Evolutionary conservation across 2,888 invertebrate species (phyloP).

Genomic region (Lydus trimaculatus): DNA sequence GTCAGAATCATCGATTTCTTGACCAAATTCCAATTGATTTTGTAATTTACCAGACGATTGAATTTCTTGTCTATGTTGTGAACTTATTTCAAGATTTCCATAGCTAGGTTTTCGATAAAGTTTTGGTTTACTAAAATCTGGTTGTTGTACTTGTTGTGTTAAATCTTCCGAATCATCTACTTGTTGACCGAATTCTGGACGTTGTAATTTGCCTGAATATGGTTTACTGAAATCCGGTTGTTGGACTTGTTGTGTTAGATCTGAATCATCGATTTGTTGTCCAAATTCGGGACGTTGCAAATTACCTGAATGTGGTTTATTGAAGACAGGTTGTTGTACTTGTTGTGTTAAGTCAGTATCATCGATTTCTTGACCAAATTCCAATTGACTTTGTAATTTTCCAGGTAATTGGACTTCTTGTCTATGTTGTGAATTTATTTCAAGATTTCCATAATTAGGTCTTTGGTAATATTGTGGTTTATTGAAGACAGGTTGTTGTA

Average conservation of each 20-base stretch:
- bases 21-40: conserved; percentile 1
- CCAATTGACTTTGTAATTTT: neutral
- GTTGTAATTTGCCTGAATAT: neutral
- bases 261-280: conserved; percentile 15
- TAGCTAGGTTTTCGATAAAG: neutral
- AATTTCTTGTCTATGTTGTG: conserved; percentile 35
- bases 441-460: conserved; percentile 7
- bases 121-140: neutral
- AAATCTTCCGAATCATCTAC: conserved; percentile 12
- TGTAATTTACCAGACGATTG: conserved; percentile 32
- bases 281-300: neutral
- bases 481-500: neutral
- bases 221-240: neutral
- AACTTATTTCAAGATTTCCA: conserved; percentile 24
- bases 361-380: conserved; percentile 17
- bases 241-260: conserved; percentile 20
- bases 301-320: neutral
- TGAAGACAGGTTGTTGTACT: neutral
- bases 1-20: conserved; percentile 6
- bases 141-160: conserved; percentile 13
- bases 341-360: conserved; percentile 16
- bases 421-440: conserved; percentile 31
- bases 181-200: conserved; percentile 16
- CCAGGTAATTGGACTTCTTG: conserved; percentile 15
- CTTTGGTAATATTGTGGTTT: neutral